Evolutionary conservation across 2,113 vertebrate species (phyloP).

Genomic region (Bagarius yarrelli): DNA sequence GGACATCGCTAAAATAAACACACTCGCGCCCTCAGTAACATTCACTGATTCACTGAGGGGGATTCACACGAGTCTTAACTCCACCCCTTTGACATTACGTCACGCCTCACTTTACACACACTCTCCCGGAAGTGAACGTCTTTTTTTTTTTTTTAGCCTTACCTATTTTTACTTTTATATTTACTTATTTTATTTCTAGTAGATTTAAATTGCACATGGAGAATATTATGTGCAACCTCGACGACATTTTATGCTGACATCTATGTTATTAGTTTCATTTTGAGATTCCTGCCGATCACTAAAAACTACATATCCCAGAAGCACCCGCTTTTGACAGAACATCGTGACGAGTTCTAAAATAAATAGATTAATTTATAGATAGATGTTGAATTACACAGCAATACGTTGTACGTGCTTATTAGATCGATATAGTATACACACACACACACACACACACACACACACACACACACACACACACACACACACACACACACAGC

Average conservation of each 20-base stretch:
- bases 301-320: conserved; percentile 1
- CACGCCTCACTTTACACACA: no score
- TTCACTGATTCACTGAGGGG: no score
- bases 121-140: background rate
- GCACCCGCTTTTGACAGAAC: background rate
- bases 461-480: no score
- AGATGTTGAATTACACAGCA: no score
- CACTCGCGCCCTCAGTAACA: no score
- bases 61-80: background rate
- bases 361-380: no score
- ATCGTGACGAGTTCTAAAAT: background rate
- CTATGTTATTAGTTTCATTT: background rate
- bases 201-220: background rate
- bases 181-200: background rate
- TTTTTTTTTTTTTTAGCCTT: background rate
- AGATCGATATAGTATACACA: no score
- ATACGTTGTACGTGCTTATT: no score
- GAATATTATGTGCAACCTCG: background rate
- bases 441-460: no score
- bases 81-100: background rate
- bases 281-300: no score
- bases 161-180: background rate
- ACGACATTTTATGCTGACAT: background rate
- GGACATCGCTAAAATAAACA: background rate
- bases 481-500: no score